A percentile compares a stretch with the other conserved stretches of the same genome.
phyloP scores from a whole-genome alignment of 2,797 vertebrate species.

The Ara ararauna region DNA sequence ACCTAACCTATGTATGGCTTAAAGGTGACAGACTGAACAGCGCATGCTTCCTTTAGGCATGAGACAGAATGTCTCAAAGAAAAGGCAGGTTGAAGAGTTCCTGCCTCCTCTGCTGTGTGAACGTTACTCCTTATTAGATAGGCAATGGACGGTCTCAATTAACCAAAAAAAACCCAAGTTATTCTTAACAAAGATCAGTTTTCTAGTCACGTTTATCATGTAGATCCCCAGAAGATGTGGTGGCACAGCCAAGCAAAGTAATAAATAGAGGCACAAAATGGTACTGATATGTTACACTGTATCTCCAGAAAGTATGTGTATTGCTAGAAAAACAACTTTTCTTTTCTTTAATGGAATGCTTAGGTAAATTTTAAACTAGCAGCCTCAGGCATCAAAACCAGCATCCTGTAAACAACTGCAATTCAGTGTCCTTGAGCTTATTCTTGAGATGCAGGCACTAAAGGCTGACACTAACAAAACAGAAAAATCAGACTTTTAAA shows the following conservation, averaged over 20 bases:
- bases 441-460: neutral
- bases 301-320: neutral
- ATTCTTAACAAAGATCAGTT: neutral
- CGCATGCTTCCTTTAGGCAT: neutral
- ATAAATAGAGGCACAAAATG: neutral
- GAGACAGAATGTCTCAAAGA: neutral
- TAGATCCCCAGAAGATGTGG: neutral
- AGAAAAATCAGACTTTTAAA: neutral
- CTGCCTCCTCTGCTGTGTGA: neutral
- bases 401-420: neutral
- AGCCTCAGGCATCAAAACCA: neutral
- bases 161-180: fast-evolving
- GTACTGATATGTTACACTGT: neutral
- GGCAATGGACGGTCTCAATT: neutral
- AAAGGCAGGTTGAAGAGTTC: neutral
- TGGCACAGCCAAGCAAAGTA: neutral
- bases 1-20: neutral
- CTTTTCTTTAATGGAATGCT: neutral
- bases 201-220: neutral
- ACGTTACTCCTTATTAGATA: neutral
- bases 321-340: neutral
- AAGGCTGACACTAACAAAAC: neutral
- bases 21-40: neutral
- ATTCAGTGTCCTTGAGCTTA: neutral
- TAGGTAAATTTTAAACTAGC: neutral